Conservation (phyloP, 1,140 invertebrate species). For the Coptotermes formosanus region DNA sequence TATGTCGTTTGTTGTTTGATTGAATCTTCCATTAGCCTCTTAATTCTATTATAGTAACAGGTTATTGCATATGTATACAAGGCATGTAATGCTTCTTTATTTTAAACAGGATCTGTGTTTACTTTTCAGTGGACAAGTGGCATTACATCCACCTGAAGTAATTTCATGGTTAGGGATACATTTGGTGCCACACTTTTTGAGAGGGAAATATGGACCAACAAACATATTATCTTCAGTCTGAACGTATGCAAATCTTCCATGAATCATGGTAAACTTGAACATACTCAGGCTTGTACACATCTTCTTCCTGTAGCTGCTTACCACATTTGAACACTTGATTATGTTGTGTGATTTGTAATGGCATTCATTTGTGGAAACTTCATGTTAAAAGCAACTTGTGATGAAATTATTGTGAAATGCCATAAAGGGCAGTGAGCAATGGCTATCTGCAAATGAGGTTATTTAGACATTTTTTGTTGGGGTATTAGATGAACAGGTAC, state of each 20-base stretch:
- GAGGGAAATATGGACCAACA: background rate
- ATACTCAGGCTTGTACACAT: background rate
- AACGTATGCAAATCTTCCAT: background rate
- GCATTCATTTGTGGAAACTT: background rate
- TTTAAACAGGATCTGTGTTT: background rate
- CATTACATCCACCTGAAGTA: slow-evolving; percentile 1
- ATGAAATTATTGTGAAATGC: background rate
- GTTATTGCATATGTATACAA: too few species aligned
- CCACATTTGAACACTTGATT: background rate
- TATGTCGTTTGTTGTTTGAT: too few species aligned
- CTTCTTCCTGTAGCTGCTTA: background rate
- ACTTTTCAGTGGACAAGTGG: slow-evolving; percentile 9
- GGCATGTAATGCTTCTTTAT: too few species aligned
- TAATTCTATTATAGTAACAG: too few species aligned
- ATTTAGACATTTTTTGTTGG: too few species aligned
- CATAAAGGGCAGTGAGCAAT: background rate
- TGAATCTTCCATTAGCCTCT: too few species aligned
- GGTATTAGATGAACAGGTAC: too few species aligned
- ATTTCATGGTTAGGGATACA: background rate
- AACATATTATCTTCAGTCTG: background rate
- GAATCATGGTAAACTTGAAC: background rate
- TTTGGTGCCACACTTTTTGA: background rate
- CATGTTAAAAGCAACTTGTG: background rate
- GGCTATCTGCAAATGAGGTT: too few species aligned
- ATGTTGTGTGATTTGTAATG: too few species aligned